These are phyloP conservation scores for Atractosteus spatula DNA, from an alignment of 2,113 vertebrate genomes.

Conservation along the genomic window DNA sequence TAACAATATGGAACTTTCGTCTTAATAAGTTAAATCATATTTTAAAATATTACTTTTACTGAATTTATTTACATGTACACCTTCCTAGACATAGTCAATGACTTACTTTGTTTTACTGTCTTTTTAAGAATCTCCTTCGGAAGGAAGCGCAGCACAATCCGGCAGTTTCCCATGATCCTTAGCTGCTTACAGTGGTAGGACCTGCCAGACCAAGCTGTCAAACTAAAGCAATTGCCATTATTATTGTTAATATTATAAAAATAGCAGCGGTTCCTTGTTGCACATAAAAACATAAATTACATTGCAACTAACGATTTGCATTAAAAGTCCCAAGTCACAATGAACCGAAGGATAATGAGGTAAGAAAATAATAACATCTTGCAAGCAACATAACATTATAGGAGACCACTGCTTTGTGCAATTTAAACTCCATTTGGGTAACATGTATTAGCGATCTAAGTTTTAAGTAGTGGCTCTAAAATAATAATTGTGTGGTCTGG, in stretches of 20 bases:
- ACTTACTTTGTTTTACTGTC: not conserved
- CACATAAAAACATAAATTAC: not conserved
- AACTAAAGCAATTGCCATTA: slow-evolving; percentile 9
- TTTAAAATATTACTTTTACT: too few species aligned
- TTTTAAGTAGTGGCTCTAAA: too few species aligned
- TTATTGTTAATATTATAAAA: not conserved
- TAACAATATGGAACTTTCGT: too few species aligned
- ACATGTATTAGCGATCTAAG: too few species aligned
- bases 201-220: slow-evolving; percentile 13
- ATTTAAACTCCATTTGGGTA: too few species aligned
- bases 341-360: slow-evolving; percentile 16
- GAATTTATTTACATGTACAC: too few species aligned
- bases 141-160: not conserved
- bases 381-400: too few species aligned
- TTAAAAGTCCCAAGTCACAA: slow-evolving; percentile 1
- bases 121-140: slow-evolving; percentile 8
- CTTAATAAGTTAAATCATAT: too few species aligned
- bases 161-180: slow-evolving; percentile 11
- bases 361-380: slow-evolving; percentile 9
- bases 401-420: too few species aligned
- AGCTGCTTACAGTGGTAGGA: not conserved
- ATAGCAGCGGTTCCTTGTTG: not conserved
- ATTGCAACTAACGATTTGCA: not conserved
- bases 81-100: too few species aligned
- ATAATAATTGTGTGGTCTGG: too few species aligned